Base-by-base conservation (phyloP, 1,140 invertebrate genomes). In the Drosophila oshimai region DNA sequence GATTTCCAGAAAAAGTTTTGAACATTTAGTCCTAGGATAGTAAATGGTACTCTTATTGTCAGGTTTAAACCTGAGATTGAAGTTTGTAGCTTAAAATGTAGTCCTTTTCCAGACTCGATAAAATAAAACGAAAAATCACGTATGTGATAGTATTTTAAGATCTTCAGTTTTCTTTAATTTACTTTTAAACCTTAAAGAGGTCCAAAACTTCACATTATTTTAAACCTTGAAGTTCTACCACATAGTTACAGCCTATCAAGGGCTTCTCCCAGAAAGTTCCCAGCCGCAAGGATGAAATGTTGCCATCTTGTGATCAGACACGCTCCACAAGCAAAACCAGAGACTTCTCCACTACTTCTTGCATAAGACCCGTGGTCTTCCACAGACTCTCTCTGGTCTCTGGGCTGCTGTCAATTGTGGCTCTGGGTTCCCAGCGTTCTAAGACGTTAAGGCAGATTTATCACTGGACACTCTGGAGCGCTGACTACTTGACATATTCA, bases 401-500 rank as follows among this genome's bases (percentile, higher is more conserved):
- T 15, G 34, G 37, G 6, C 37, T 46, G 69, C 41, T 61, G 54
- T 51, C 50, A 45, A 46, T 68, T 47, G 41, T 26, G 36, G 39
- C 33, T 69, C 33, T 69, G 47, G 18, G 61, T 69, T 53, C 69
- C 51, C 68, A 68, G 33, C 31, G 42, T 61, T 79, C 70, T 80
- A 54, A 70, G 75, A 68, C 51, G 55, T 54, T 71, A 84, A 69
- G 24, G 67, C 74, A 78, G 80, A 84, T 84, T 84, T 86, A 84
- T 84, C 80, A 86, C 75, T 79, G 79, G 60, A 61, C 68, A 78
- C 60, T 62, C 58, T 65, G 57, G 68, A 81, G 70, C 70, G 76
- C 76, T 84, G 81, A 84, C 80, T 84, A 73, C 80, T 86, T 84
- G 80, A 84, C 80, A 84, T 84, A 84, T 84, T 84, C 80, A 84